Evolutionary conservation across 2,888 invertebrate genomes (phyloP), one percentile per base, ranked within the genome.

Genomic region (Rapana venosa): DNA sequence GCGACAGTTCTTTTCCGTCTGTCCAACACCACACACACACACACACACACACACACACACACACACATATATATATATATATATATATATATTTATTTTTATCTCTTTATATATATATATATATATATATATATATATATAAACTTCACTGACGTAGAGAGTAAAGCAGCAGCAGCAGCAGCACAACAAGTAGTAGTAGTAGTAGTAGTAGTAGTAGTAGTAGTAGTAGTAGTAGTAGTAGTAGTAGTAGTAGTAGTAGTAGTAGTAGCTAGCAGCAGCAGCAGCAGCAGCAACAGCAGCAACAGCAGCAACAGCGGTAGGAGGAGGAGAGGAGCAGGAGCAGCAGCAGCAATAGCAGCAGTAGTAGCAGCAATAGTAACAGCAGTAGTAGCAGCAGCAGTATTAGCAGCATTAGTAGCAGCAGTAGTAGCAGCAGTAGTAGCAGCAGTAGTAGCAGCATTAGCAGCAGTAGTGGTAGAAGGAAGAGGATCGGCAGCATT

Each of bases 1-100:
- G 20, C 81, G 77, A 30, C 88, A 88, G 88, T 88, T 56, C 88
- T 88, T 81, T 58, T 88, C 79, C 32, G 81, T 88, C 87, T 86
- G 86, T 22, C 8, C 22, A 83, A 13, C 26, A 26, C 6, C 30
- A 83, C 83, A 47, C 2, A n/a, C n/a, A 13, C n/a, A n/a, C 26
- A 70, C 4, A n/a, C 26, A n/a, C 4, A 4, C 26, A n/a, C 26
- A n/a, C 26, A n/a, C 26, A 1, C 26, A 1, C 26, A 26, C 26
- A 1, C 26, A 26, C 26, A 1, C 26, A 26, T 70, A 26, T 70
- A 1, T 70, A 22, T 70, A 22, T 70, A 22, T 70, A 22, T 70
- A 22, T 70, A 26, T 70, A 26, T 70, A 26, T 70, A 26, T 70
- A 1, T 70, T 20, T 70, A 1, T 70, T 0, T 70, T 0, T 70